Evolutionary conservation across 2,797 vertebrate species (phyloP).

Genomic region (Manis crassicaudata): DNA sequence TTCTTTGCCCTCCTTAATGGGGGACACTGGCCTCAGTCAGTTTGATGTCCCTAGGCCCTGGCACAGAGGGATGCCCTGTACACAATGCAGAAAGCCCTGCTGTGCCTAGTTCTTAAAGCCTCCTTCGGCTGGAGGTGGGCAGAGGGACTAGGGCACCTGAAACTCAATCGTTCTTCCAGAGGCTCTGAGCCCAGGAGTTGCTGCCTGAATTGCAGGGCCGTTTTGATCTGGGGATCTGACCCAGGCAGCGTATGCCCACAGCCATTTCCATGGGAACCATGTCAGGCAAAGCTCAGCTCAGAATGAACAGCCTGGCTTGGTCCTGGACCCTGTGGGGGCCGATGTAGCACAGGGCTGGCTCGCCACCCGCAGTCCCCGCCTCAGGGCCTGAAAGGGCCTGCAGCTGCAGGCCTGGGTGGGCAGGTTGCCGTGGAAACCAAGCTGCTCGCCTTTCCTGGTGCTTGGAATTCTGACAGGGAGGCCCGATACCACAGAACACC

Average conservation of each 20-base stretch:
- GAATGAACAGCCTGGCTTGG: slow-evolving; percentile 22
- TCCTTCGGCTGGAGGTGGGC: background rate
- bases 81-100: background rate
- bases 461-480: slow-evolving; percentile 42
- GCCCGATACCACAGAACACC: background rate
- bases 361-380: background rate
- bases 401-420: slow-evolving; percentile 47
- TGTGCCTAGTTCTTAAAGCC: background rate
- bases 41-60: background rate
- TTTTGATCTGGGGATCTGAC: slow-evolving; percentile 29
- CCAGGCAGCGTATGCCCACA: background rate
- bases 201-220: background rate
- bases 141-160: background rate
- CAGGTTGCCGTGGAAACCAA: slow-evolving; percentile 72
- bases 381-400: background rate
- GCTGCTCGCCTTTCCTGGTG: slow-evolving; percentile 30
- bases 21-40: background rate
- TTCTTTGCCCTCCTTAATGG: background rate
- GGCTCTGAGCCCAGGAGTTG: background rate
- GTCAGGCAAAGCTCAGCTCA: slow-evolving; percentile 10
- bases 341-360: background rate
- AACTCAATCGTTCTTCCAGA: slow-evolving; percentile 8
- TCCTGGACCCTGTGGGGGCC: background rate
- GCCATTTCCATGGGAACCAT: slow-evolving; percentile 74
- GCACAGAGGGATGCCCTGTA: background rate